A percentile compares a stretch with the other conserved stretches of the same genome.
Evolutionary conservation across 2,113 vertebrate species (phyloP).

Genomic region (Myotis yumanensis): DNA sequence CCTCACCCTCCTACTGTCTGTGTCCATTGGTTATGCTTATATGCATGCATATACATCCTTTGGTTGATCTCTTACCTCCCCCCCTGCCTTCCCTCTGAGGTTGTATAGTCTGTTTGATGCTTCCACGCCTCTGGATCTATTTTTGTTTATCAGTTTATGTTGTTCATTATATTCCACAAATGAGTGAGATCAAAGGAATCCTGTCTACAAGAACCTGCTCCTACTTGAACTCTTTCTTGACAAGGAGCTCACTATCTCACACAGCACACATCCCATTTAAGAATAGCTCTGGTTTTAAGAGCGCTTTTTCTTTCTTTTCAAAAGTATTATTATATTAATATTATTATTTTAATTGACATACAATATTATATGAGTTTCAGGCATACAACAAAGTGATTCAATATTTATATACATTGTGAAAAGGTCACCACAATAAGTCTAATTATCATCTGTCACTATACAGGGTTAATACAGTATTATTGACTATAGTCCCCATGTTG

Average conservation of each 20-base stretch:
- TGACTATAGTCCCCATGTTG: background rate
- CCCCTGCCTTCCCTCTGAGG: too few relatives aligned
- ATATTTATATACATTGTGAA: background rate
- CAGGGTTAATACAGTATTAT: background rate
- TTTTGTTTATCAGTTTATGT: too few relatives aligned
- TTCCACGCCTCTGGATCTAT: too few relatives aligned
- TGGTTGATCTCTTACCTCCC: too few relatives aligned
- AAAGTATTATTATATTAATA: background rate
- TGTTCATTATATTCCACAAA: too few relatives aligned
- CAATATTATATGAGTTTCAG: background rate
- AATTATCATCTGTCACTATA: background rate
- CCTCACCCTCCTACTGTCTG: too few relatives aligned
- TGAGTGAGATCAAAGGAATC: background rate
- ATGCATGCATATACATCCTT: too few relatives aligned
- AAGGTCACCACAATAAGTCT: background rate
- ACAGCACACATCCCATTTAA: background rate
- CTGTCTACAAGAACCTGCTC: background rate
- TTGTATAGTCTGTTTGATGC: too few relatives aligned
- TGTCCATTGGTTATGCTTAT: too few relatives aligned
- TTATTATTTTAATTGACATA: background rate
- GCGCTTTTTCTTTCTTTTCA: background rate
- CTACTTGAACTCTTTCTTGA: background rate
- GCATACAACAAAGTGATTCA: background rate
- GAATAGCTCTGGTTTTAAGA: background rate
- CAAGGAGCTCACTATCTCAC: background rate